These are phyloP conservation scores for Genyomyrus donnyi DNA, from an alignment of 2,113 vertebrate genomes.

Conservation along the genomic window DNA sequence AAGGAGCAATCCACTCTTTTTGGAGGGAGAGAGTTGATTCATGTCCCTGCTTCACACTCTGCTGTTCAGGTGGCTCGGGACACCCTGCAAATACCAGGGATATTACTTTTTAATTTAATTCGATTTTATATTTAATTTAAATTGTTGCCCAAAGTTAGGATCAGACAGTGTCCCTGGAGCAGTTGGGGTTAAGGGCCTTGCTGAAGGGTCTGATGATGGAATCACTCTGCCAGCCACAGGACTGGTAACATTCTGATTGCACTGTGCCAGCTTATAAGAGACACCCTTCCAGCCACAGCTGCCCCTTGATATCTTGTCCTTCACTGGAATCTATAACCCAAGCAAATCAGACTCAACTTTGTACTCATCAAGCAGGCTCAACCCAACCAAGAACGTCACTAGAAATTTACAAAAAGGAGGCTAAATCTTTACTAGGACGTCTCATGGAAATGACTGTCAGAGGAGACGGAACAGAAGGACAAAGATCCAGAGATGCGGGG, in stretches of 20 bases:
- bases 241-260: neutral
- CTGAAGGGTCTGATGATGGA: too few relatives aligned
- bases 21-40: neutral
- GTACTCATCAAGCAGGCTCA: neutral
- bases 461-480: too few relatives aligned
- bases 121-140: too few relatives aligned
- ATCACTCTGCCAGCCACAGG: neutral
- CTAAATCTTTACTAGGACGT: neutral
- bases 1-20: neutral
- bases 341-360: neutral
- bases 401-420: neutral
- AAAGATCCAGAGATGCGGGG: too few relatives aligned
- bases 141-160: too few relatives aligned
- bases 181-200: neutral
- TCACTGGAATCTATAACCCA: neutral
- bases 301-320: neutral
- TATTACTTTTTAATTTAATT: neutral
- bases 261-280: neutral
- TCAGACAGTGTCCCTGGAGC: neutral
- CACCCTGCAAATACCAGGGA: neutral
- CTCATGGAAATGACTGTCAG: neutral
- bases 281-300: neutral
- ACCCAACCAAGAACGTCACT: neutral
- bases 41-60: neutral
- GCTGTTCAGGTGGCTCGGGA: neutral